Evolutionary conservation across 2,797 vertebrate genomes (phyloP).

Genomic region (Eulemur coronatus): DNA sequence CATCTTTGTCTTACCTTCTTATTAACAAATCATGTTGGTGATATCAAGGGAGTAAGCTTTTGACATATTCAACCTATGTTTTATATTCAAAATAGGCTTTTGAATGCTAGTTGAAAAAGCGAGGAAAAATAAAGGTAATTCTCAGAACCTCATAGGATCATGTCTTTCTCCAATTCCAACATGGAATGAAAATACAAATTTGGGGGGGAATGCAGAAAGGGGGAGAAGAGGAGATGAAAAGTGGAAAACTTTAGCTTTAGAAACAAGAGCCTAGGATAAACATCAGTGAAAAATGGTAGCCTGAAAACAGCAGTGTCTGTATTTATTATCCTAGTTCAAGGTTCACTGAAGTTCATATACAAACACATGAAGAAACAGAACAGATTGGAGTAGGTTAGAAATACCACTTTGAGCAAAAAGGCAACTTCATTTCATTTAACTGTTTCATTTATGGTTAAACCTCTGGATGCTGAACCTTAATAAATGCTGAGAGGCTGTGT

Average conservation of each 20-base stretch:
- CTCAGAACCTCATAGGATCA: not conserved
- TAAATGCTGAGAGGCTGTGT: conserved; percentile 60
- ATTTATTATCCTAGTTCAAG: not conserved
- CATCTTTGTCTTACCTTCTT: not conserved
- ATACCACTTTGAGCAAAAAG: not conserved
- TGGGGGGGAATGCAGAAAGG: not conserved
- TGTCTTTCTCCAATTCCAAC: not conserved
- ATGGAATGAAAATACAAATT: not conserved
- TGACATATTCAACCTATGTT: not conserved
- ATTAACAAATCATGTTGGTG: not conserved
- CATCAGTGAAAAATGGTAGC: not conserved
- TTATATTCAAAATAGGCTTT: not conserved
- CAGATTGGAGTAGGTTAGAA: not conserved
- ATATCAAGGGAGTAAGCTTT: not conserved
- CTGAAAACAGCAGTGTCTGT: not conserved
- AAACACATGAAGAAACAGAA: not conserved
- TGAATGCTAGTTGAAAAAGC: not conserved
- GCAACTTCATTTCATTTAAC: conserved; percentile 32
- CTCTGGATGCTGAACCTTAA: conserved; percentile 44
- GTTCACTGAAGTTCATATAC: not conserved
- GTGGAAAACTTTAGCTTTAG: not conserved
- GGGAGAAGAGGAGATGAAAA: not conserved
- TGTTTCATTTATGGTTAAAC: conserved; percentile 63
- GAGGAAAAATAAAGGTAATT: not conserved
- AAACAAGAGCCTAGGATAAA: not conserved